Percentiles rank a stretch among this genome's conserved stretches.
These are phyloP conservation scores for Mirounga angustirostris DNA, from an alignment of 2,113 vertebrate species.

Conservation along the genomic window DNA sequence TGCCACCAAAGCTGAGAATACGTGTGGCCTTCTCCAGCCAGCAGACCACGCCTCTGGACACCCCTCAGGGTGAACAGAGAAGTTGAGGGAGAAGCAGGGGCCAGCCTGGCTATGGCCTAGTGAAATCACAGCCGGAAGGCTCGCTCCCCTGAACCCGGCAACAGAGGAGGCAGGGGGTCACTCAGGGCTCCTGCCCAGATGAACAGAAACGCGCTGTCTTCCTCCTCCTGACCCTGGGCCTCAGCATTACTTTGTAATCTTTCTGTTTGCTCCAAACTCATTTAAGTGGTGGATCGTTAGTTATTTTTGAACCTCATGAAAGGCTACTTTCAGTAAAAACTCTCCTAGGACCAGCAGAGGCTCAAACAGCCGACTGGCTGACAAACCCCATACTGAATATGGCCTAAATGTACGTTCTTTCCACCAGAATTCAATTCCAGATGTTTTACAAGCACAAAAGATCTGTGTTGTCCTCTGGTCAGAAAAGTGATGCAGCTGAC, in stretches of 20 bases:
- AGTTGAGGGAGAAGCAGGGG: neutral
- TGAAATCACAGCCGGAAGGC: neutral
- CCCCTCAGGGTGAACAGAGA: neutral
- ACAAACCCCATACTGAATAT: neutral
- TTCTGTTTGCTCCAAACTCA: conserved; percentile 18
- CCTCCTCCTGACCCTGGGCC: neutral
- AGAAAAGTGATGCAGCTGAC: too few species aligned
- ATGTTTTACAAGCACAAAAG: neutral
- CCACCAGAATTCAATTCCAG: neutral
- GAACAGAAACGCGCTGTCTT: neutral
- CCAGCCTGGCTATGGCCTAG: neutral
- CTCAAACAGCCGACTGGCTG: neutral
- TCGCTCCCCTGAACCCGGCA: neutral
- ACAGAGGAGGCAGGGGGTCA: neutral
- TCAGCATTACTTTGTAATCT: neutral
- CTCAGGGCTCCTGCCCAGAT: neutral
- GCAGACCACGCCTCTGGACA: neutral
- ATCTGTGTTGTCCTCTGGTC: neutral
- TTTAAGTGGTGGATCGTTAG: neutral
- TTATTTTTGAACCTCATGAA: neutral
- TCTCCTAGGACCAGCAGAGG: neutral
- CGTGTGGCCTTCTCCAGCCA: neutral
- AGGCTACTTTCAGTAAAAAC: neutral
- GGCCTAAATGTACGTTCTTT: neutral
- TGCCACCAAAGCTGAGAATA: neutral